These are phyloP conservation scores for Amblyjoppa fuscipennis DNA, from an alignment of 2,888 invertebrate species.

Conservation along the genomic window DNA sequence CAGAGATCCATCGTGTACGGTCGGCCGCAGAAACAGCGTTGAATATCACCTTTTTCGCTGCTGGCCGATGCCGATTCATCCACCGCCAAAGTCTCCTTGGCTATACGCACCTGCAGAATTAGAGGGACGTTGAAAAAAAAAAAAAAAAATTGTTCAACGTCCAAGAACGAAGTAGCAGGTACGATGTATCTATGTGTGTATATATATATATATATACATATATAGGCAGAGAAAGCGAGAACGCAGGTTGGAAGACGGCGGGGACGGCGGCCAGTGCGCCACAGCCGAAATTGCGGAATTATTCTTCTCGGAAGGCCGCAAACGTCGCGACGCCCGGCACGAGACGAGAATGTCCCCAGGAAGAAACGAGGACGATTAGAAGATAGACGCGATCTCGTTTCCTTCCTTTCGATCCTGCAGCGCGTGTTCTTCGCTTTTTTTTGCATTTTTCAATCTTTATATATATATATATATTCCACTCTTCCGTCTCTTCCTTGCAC, in stretches of 20 bases:
- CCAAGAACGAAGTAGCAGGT: conserved; percentile 13
- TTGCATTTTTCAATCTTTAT: background rate
- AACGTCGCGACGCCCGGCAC: conserved; percentile 38
- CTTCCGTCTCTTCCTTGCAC: background rate
- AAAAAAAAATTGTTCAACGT: conserved; percentile 19
- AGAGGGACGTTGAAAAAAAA: conserved; percentile 80
- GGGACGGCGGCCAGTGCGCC: conserved; percentile 68
- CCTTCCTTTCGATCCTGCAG: conserved; percentile 32
- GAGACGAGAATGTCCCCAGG: conserved; percentile 69
- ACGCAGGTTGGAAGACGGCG: conserved; percentile 61
- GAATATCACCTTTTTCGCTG: conserved; percentile 18
- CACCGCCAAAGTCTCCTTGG: conserved; percentile 52
- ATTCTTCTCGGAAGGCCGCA: conserved; percentile 73
- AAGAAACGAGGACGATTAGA: conserved; percentile 62
- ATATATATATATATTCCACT: background rate
- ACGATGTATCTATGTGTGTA: background rate
- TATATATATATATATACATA: background rate
- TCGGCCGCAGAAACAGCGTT: background rate
- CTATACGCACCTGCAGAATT: conserved; percentile 66
- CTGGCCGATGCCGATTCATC: conserved; percentile 19
- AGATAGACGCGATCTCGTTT: conserved; percentile 71
- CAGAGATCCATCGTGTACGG: conserved; percentile 17
- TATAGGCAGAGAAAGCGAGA: conserved; percentile 1
- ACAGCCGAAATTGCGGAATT: conserved; percentile 76
- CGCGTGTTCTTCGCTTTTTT: conserved; percentile 38